Conservation (phyloP, 2,797 vertebrate genomes). For the Acomys russatus region DNA sequence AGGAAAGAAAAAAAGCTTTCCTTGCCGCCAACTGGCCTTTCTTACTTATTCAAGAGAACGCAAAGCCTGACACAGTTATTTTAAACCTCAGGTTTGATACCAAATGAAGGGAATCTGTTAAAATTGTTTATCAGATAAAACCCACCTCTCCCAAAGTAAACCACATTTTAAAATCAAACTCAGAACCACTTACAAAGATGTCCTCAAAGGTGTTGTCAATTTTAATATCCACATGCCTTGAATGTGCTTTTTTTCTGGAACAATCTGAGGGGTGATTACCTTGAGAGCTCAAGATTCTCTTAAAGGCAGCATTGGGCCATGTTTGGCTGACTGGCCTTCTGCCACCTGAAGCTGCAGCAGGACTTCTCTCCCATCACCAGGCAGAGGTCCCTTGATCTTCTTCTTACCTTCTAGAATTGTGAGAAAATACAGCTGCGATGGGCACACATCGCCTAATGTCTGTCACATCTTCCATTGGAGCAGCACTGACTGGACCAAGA, state of each 20-base stretch:
- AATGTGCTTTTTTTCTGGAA: not conserved
- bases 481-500: not conserved
- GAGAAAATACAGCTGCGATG: not conserved
- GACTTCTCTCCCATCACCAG: not conserved
- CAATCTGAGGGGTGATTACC: too few relatives aligned
- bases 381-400: not conserved
- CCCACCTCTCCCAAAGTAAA: not conserved
- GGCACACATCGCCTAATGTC: not conserved
- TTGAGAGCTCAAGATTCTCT: not conserved
- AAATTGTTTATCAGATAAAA: conserved; percentile 8
- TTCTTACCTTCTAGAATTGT: not conserved
- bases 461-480: not conserved
- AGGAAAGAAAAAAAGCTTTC: not conserved
- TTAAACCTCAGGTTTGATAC: conserved; percentile 26
- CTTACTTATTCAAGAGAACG: conserved; percentile 30
- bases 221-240: not conserved
- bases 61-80: conserved; percentile 22
- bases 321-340: not conserved
- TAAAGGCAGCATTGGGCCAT: not conserved
- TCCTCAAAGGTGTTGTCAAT: conserved; percentile 17
- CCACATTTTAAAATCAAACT: conserved; percentile 16
- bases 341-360: not conserved
- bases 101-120: conserved; percentile 31
- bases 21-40: not conserved
- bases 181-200: conserved; percentile 16